These are phyloP conservation scores for Falco concolor DNA, from an alignment of 2,797 vertebrate species.

Conservation along the genomic window DNA sequence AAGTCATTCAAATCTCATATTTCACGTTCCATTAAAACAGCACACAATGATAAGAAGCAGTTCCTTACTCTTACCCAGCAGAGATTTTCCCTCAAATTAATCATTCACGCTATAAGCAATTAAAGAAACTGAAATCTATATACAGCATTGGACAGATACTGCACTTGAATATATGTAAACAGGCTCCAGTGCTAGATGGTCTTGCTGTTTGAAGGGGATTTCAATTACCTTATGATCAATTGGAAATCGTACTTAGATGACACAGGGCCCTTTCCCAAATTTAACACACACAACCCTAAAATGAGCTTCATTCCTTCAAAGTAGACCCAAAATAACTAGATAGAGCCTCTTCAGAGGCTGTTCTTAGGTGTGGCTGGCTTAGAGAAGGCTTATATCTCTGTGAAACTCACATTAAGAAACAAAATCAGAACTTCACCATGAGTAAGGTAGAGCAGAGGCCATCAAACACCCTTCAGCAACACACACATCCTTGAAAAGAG, in stretches of 20 bases:
- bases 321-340: background rate
- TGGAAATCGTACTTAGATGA: background rate
- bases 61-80: background rate
- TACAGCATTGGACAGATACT: background rate
- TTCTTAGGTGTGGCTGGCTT: background rate
- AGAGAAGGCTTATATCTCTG: background rate
- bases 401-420: background rate
- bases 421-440: background rate
- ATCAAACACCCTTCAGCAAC: background rate
- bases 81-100: slow-evolving; percentile 22
- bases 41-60: background rate
- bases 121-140: slow-evolving; percentile 2
- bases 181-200: background rate
- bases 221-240: background rate
- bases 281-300: background rate
- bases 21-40: slow-evolving; percentile 19
- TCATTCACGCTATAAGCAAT: background rate
- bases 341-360: background rate
- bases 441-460: background rate
- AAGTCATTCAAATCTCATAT: slow-evolving; percentile 3
- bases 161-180: background rate
- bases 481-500: background rate
- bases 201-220: background rate
- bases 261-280: background rate
- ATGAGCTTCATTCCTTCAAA: background rate